These are phyloP conservation scores for Adelognathus sp. DNA, from an alignment of 2,888 invertebrate genomes.

Conservation along the genomic window DNA sequence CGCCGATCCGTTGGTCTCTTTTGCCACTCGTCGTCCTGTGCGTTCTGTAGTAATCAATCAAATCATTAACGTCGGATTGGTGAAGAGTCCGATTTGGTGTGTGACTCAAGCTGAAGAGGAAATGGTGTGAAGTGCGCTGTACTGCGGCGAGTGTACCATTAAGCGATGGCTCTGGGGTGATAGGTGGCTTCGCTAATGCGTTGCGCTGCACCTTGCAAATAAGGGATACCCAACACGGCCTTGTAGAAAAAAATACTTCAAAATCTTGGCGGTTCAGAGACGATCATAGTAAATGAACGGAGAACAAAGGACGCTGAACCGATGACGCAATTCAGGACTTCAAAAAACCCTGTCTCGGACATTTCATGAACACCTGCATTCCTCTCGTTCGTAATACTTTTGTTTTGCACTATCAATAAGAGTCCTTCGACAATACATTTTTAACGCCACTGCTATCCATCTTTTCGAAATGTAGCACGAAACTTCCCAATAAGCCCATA, in stretches of 20 bases:
- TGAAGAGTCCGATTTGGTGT: slow-evolving; percentile 4
- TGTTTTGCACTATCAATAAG: neutral
- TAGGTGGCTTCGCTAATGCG: slow-evolving; percentile 80
- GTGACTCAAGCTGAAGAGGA: slow-evolving; percentile 23
- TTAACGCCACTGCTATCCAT: too few species aligned
- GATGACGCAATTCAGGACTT: slow-evolving; percentile 38
- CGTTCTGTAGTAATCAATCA: slow-evolving; percentile 78
- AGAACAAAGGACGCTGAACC: slow-evolving; percentile 1
- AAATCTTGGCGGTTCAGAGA: slow-evolving; percentile 20
- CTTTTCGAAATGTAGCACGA: too few species aligned
- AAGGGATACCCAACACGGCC: slow-evolving; percentile 62
- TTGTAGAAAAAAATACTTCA: slow-evolving; percentile 24
- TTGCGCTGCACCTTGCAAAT: slow-evolving; percentile 80
- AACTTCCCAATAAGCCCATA: too few species aligned
- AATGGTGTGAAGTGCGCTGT: slow-evolving; percentile 66
- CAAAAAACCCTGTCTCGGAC: slow-evolving; percentile 63
- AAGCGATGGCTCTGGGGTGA: slow-evolving; percentile 78
- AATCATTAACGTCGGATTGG: slow-evolving; percentile 77
- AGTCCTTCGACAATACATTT: neutral
- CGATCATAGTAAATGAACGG: neutral
- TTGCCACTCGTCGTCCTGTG: slow-evolving; percentile 50
- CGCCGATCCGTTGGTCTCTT: slow-evolving; percentile 17
- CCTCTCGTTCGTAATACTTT: neutral
- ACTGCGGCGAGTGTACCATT: slow-evolving; percentile 75
- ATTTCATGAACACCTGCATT: slow-evolving; percentile 27